Evolutionary conservation across 2,797 vertebrate genomes (phyloP).

Genomic region (Eleutherodactylus coqui): DNA sequence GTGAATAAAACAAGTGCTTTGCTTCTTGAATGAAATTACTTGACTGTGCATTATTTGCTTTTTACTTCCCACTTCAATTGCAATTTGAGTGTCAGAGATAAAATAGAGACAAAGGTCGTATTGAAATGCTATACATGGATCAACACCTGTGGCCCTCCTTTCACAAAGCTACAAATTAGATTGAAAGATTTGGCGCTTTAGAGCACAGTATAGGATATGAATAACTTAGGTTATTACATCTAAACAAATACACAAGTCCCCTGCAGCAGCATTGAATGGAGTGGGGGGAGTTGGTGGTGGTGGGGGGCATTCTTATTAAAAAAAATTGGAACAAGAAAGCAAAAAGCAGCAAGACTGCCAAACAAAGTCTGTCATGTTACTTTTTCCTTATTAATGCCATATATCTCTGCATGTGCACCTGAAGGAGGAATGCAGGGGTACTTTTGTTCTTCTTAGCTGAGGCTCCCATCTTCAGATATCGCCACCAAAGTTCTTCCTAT

Average conservation of each 20-base stretch:
- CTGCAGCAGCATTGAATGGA: not conserved
- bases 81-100: conserved; percentile 58
- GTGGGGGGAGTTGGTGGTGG: no score
- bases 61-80: conserved; percentile 58
- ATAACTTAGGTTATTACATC: conserved; percentile 4
- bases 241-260: not conserved
- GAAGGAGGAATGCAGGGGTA: no score
- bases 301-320: not conserved
- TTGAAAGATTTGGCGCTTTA: conserved; percentile 20
- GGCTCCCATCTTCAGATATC: no score
- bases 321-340: not conserved
- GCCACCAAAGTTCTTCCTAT: no score
- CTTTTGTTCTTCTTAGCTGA: no score
- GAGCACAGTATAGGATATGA: conserved; percentile 24
- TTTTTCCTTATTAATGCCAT: no score
- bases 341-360: not conserved
- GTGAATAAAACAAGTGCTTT: conserved; percentile 58
- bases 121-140: conserved; percentile 55
- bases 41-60: conserved; percentile 62
- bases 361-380: no score
- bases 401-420: no score
- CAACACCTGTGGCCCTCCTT: conserved; percentile 55
- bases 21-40: conserved; percentile 61
- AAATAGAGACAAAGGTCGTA: conserved; percentile 59
- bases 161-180: conserved; percentile 51